A percentile compares a stretch with the other conserved stretches of the same genome.
These are phyloP conservation scores for Smittia sp. DNA, from an alignment of 2,888 invertebrate species.

Conservation along the genomic window DNA sequence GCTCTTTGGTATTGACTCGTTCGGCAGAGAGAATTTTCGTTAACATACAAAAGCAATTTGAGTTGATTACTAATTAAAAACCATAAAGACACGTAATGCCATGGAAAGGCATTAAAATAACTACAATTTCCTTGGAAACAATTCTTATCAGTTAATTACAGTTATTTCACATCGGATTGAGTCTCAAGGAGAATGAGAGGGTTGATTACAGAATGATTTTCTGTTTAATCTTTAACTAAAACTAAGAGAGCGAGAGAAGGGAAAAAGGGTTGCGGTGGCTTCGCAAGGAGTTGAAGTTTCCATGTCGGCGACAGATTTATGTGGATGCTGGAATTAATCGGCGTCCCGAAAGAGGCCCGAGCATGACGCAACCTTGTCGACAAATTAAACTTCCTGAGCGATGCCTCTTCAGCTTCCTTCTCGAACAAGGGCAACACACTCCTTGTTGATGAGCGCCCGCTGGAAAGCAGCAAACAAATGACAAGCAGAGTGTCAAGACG, in stretches of 20 bases:
- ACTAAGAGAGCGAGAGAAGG: not conserved
- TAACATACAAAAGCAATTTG: conserved; percentile 33
- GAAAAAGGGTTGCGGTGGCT: conserved; percentile 7
- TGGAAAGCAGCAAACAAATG: not conserved
- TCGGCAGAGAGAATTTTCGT: not conserved
- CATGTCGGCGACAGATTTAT: not conserved
- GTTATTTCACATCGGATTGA: conserved; percentile 23
- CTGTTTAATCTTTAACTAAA: not conserved
- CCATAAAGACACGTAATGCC: conserved; percentile 37
- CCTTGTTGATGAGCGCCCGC: too few relatives aligned
- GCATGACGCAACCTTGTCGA: too few relatives aligned
- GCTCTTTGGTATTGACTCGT: not conserved
- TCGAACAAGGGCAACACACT: too few relatives aligned
- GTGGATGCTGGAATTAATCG: not conserved
- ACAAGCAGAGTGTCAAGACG: conserved; percentile 25
- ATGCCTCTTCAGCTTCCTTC: too few relatives aligned
- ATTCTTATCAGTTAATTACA: conserved; percentile 39
- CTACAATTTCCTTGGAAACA: not conserved
- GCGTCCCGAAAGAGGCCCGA: too few relatives aligned
- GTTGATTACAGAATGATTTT: not conserved
- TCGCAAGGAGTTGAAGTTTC: too few relatives aligned
- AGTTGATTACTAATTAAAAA: conserved; percentile 39
- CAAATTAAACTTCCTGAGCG: too few relatives aligned
- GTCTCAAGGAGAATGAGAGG: not conserved
- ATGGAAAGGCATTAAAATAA: conserved; percentile 19